Evolutionary conservation across 92 coral and sea anemone genomes (phyloP).

Genomic region (Siderastrea radians): DNA sequence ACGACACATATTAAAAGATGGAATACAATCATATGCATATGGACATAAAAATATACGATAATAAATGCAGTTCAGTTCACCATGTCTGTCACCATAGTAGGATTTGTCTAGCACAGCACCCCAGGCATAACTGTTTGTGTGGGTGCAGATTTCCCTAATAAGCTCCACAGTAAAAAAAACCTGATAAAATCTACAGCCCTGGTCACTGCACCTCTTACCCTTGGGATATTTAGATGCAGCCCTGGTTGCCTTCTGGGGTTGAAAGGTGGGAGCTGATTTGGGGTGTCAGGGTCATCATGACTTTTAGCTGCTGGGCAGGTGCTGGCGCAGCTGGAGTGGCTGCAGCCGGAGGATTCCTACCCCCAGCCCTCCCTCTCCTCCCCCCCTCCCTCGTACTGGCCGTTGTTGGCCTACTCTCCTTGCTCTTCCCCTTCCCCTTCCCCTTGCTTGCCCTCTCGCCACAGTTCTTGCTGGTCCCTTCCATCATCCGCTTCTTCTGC

Average conservation of each 20-base stretch:
- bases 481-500: background rate
- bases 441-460: background rate
- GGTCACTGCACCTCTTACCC: conserved; percentile 51
- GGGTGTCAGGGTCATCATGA: conserved; percentile 53
- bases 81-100: conserved; percentile 68
- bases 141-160: conserved; percentile 43
- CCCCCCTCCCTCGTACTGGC: background rate
- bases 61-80: too few relatives aligned
- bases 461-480: background rate
- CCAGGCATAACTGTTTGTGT: conserved; percentile 75
- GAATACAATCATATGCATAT: too few relatives aligned
- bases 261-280: conserved; percentile 53
- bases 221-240: conserved; percentile 55
- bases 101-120: conserved; percentile 43
- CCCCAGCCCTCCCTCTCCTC: conserved; percentile 24
- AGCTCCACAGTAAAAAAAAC: conserved; percentile 50
- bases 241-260: conserved; percentile 66
- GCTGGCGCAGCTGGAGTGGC: conserved; percentile 7
- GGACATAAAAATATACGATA: too few relatives aligned
- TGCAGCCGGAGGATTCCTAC: conserved; percentile 3
- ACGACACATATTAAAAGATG: too few relatives aligned
- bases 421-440: background rate
- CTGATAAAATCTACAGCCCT: conserved; percentile 74
- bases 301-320: conserved; percentile 23
- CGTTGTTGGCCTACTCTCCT: background rate